Base-by-base conservation (phyloP, 1,140 invertebrate species). In the Dysdera silvatica region DNA sequence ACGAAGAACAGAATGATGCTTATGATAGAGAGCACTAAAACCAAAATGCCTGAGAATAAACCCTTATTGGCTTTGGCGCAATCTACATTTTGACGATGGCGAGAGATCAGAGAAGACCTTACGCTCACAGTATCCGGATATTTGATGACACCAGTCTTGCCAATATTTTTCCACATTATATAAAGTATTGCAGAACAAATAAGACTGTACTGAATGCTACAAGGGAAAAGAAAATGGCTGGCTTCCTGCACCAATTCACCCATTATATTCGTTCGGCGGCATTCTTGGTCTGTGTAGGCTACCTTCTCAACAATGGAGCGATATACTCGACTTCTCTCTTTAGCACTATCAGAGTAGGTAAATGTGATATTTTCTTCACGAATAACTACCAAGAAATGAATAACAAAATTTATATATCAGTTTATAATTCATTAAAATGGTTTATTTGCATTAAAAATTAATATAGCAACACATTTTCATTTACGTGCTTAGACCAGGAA, bases 181-280 rank as follows among this genome's bases (percentile, higher is more conserved):
- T 93, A 95, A 16, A 83, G 76, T 51, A 96, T 93, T 23, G 91
- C 93, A 0, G 93, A 91, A 70, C 91, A 95, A 53, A 98, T 95
- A 18, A 97, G 79, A 49, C 90, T 94, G 75, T 95, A 96, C 77
- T 96, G 92, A 67, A 97, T 95, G n/a, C 90, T 95, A 76, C 93
- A 96, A 3, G 93, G 94, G 71, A 95, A 97, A 0, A 98, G 79
- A 72, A 92, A 92, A 1, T 87, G 87, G 24, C 86, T 85, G 0
- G 89, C 89, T 66, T 91, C 87, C 72, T 92, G 86, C 0, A 94
- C 91, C 37, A 98, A 75, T 0, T 89, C 89, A 5, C 91, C 89
- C 79, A 95, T 93, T 47, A 95, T 89, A 69, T 93, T 89, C 1
- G 88, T 91, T 58, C 89, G 79, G 8, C 89, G 81, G 71, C 90